A percentile compares a stretch with the other conserved stretches of the same genome.
Evolutionary conservation across 35 echinoderm and acorn worm genomes (phyloP).

Genomic region (Heliocidaris tuberculata): DNA sequence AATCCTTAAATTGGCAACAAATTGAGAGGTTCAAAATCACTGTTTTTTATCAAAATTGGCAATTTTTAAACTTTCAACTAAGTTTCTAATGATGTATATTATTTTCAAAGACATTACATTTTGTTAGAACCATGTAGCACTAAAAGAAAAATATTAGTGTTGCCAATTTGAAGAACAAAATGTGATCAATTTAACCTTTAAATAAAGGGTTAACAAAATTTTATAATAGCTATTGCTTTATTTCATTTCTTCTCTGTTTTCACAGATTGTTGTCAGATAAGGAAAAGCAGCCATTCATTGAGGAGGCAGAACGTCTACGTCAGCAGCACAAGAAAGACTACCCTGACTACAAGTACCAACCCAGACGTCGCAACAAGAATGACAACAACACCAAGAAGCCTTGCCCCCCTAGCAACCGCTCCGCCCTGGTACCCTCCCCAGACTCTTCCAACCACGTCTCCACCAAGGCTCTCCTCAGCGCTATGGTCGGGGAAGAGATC

Average conservation of each 20-base stretch:
- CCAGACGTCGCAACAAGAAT: slow-evolving; percentile 83
- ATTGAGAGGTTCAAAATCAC: too few species aligned
- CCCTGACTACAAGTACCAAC: slow-evolving; percentile 99
- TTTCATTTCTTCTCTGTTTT: slow-evolving; percentile 41
- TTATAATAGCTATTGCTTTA: background rate
- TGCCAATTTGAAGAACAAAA: too few species aligned
- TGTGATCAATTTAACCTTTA: too few species aligned
- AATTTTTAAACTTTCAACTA: too few species aligned
- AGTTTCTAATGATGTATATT: too few species aligned
- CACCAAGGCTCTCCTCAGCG: slow-evolving; percentile 43
- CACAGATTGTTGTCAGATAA: slow-evolving; percentile 89
- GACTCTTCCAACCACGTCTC: slow-evolving; percentile 46
- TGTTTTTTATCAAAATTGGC: too few species aligned
- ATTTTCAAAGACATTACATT: too few species aligned
- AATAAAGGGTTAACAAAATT: too few species aligned
- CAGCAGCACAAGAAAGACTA: slow-evolving; percentile 98
- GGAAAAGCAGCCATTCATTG: slow-evolving; percentile 97
- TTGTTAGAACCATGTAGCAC: too few species aligned
- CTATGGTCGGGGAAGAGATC: slow-evolving; percentile 43
- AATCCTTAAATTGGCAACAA: too few species aligned
- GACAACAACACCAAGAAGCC: slow-evolving; percentile 62
- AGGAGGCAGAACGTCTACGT: slow-evolving; percentile 90
- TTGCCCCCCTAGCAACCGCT: background rate
- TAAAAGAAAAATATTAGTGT: too few species aligned
- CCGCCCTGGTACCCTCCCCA: slow-evolving; percentile 43